Conservation (phyloP, 2,797 vertebrate genomes). For the Urosaurus nigricauda region DNA sequence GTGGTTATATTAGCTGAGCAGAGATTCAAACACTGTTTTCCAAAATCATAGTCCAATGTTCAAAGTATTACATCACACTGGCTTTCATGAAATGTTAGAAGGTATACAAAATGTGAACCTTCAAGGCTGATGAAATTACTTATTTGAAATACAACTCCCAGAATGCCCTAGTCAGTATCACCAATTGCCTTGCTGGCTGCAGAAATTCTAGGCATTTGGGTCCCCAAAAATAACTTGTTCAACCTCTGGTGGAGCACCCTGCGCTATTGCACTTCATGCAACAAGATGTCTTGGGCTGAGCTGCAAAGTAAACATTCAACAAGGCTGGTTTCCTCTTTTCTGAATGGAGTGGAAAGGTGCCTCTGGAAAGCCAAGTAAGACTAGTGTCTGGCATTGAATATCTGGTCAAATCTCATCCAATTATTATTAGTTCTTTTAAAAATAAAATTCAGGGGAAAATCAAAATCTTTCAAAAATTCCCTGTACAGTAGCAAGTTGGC, state of each 20-base stretch:
- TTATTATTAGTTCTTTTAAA: constrained; percentile 9
- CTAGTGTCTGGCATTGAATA: constrained; percentile 52
- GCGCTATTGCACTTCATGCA: not conserved
- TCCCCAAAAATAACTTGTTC: too few species aligned
- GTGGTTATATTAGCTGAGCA: too few species aligned
- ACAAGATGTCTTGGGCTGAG: not conserved
- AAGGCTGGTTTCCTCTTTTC: constrained; percentile 48
- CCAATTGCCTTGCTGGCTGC: too few species aligned
- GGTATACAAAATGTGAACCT: too few species aligned
- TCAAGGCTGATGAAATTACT: too few species aligned
- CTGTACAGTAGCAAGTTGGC: not conserved
- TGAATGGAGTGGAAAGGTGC: fast-evolving
- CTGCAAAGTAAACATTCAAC: constrained; percentile 20
- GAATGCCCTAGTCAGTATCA: too few species aligned
- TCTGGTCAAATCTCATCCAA: constrained; percentile 41
- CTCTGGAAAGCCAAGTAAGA: constrained; percentile 8
- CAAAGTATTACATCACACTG: too few species aligned
- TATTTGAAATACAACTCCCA: too few species aligned
- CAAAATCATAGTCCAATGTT: too few species aligned
- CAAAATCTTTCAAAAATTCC: not conserved
- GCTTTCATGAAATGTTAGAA: too few species aligned
- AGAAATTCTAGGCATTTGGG: too few species aligned
- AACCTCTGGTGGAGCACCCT: not conserved
- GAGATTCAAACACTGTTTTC: too few species aligned
- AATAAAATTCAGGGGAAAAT: constrained; percentile 7